Base-by-base conservation (phyloP, 2,113 vertebrate species). In the Mastomys coucha region DNA sequence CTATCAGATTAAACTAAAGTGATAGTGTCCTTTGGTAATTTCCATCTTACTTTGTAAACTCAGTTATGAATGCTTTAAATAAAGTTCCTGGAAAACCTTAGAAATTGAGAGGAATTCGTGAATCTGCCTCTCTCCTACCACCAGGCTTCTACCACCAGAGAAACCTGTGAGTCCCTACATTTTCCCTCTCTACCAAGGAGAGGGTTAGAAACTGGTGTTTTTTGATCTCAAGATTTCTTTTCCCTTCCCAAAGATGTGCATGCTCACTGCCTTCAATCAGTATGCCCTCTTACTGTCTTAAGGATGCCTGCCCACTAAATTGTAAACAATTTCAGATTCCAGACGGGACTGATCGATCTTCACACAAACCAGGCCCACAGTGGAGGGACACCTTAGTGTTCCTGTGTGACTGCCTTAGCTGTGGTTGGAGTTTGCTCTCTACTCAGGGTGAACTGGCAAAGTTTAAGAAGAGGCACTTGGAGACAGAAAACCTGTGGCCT, bases 241-340 rank as follows among this genome's bases (percentile, higher is more conserved):
- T 67, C 91, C 51, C 84, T 96, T 91, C 94, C 95, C 88, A 96
- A 97, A 98, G 97, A 97, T 4, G 2, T 81, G 60, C 0, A 1
- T 58, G 95, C 60, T 97, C 88, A 39, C 96, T 92, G 96, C 96
- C 94, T 91, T 97, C 92, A 97, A 31, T 96, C 97, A 97, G 97
- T 97, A 97, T 98, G 93, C 97, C 78, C 96, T 98, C 91, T 98
- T 98, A 98, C 97, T 98, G 97, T 97, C 98, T 98, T 98, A 98
- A 98, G 98, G 97, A 97, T 97, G 98, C 97, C 92, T 97, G 97
- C 97, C 98, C 97, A 95, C 96, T 98, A 96, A 98, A 98, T 97
- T 95, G 91, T 97, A 98, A 97, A 96, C 93, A 98, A 95, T 98
- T 97, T 98, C 98, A 97, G 96, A 98, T 95, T 98, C 97, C 97